phyloP scores from a whole-genome alignment of 2,888 invertebrate genomes.

The Hemistola chrysoprasaria region DNA sequence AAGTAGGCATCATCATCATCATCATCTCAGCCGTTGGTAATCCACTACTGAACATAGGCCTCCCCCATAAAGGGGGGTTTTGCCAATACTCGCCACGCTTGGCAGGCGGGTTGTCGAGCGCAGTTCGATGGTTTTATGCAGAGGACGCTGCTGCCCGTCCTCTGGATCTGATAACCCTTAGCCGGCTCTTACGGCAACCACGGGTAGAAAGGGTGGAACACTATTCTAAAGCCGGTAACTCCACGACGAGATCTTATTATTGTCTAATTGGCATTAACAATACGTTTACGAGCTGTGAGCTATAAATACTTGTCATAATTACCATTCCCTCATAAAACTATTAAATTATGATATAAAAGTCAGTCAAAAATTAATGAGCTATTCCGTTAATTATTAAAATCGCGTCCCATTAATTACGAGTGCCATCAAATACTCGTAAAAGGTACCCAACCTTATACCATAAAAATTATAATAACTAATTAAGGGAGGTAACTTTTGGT shows the following conservation, averaged over 20 bases:
- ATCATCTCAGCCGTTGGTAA: too few relatives aligned
- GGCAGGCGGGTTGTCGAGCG: too few relatives aligned
- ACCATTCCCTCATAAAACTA: constrained; percentile 23
- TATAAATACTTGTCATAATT: constrained; percentile 13
- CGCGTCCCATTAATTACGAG: constrained; percentile 25
- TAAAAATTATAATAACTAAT: constrained; percentile 35
- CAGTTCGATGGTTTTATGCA: too few relatives aligned
- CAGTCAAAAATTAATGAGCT: constrained; percentile 20
- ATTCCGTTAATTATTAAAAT: constrained; percentile 21
- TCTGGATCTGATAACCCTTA: too few relatives aligned
- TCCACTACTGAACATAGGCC: too few relatives aligned
- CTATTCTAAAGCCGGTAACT: too few relatives aligned
- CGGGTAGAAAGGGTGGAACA: too few relatives aligned
- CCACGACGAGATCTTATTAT: background rate
- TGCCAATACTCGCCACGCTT: too few relatives aligned
- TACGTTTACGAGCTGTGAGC: constrained; percentile 9
- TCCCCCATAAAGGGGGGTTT: too few relatives aligned
- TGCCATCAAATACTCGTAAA: constrained; percentile 40
- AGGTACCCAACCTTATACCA: constrained; percentile 10
- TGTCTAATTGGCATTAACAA: constrained; percentile 1
- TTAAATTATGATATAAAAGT: constrained; percentile 20
- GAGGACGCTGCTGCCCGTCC: too few relatives aligned
- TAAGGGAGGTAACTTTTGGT: constrained; percentile 22
- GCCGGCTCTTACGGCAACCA: too few relatives aligned
- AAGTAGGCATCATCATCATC: too few relatives aligned